These are phyloP conservation scores for Zeuzera pyrina DNA, from an alignment of 2,888 invertebrate genomes.

Conservation along the genomic window DNA sequence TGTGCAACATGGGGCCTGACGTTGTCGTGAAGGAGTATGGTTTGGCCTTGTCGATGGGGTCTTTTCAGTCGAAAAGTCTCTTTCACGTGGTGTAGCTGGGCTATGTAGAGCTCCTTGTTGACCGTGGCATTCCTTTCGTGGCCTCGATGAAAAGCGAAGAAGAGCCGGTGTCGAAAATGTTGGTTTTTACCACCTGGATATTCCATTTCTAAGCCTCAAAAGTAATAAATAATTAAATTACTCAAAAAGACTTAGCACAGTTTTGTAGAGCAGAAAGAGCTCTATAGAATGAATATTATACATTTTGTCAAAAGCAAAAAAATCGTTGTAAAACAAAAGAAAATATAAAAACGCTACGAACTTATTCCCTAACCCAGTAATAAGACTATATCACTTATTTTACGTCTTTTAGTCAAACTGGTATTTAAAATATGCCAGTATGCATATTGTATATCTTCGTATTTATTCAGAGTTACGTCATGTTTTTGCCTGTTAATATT, in stretches of 20 bases:
- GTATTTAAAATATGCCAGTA: slow-evolving; percentile 3
- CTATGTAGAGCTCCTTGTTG: too few relatives aligned
- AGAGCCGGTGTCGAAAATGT: slow-evolving; percentile 1
- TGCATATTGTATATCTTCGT: too few relatives aligned
- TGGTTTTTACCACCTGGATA: not conserved
- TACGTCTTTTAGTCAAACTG: slow-evolving; percentile 11
- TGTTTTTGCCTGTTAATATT: too few relatives aligned
- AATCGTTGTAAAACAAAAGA: not conserved
- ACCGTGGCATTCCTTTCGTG: too few relatives aligned
- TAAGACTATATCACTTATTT: slow-evolving; percentile 19
- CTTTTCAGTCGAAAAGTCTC: too few relatives aligned
- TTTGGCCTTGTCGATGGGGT: too few relatives aligned
- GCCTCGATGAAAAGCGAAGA: not conserved
- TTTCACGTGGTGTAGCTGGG: too few relatives aligned
- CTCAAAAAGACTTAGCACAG: not conserved
- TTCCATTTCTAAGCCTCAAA: slow-evolving; percentile 1
- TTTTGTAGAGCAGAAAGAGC: not conserved
- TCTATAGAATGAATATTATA: too few relatives aligned
- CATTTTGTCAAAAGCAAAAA: not conserved
- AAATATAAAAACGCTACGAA: not conserved
- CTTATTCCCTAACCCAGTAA: slow-evolving; percentile 4
- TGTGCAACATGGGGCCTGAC: too few relatives aligned
- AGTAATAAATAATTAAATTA: not conserved
- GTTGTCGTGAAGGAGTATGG: too few relatives aligned
- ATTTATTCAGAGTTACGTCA: too few relatives aligned